Conservation (phyloP, 1,140 invertebrate species). For the Drosophila kepulauana region DNA sequence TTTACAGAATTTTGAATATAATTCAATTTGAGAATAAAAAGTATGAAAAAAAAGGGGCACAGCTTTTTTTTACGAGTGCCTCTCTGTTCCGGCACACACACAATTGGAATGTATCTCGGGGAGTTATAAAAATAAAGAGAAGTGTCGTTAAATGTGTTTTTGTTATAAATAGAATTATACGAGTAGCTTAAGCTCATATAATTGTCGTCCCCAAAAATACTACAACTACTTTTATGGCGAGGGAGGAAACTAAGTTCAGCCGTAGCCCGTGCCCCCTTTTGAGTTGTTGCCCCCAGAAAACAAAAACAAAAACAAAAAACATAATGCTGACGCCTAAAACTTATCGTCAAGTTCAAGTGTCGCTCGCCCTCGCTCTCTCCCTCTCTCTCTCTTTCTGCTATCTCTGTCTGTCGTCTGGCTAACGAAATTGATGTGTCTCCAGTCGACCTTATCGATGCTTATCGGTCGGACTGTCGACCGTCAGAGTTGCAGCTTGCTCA, state of each 20-base stretch:
- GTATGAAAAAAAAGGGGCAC: slow-evolving; percentile 10
- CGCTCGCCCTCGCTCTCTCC: not conserved
- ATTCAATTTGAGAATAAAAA: slow-evolving; percentile 1
- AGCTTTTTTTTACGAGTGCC: not conserved
- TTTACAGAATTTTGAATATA: slow-evolving; percentile 1
- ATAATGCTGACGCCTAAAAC: slow-evolving; percentile 27
- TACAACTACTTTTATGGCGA: not conserved
- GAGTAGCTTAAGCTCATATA: not conserved
- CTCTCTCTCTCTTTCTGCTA: not conserved
- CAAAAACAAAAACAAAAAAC: not conserved
- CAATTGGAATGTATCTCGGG: not conserved
- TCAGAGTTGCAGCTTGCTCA: slow-evolving; percentile 29
- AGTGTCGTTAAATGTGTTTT: slow-evolving; percentile 25
- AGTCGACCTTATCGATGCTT: slow-evolving; percentile 59
- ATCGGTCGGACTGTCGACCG: slow-evolving; percentile 31
- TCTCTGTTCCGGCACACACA: slow-evolving; percentile 4
- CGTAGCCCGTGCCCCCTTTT: no score
- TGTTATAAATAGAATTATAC: slow-evolving; percentile 33
- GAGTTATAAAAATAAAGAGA: slow-evolving; percentile 17
- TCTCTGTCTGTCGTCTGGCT: slow-evolving; percentile 3
- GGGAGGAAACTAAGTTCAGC: no score
- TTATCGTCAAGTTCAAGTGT: slow-evolving; percentile 50
- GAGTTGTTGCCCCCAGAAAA: not conserved
- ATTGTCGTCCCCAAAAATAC: not conserved
- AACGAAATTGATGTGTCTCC: slow-evolving; percentile 46